Conservation (phyloP, 2,797 vertebrate genomes). For the Neosilurus mollespiculum region DNA sequence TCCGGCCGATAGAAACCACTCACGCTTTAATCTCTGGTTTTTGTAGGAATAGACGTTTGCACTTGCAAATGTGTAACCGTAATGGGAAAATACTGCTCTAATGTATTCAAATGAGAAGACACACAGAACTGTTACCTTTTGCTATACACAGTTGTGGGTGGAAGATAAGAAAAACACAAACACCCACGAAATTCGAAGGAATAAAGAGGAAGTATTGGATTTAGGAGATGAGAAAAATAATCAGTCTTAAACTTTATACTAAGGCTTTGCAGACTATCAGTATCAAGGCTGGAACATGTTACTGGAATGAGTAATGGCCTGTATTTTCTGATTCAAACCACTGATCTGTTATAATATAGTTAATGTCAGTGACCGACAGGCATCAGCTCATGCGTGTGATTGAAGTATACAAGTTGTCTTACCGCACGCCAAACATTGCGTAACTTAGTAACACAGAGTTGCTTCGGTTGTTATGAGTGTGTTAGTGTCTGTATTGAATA, state of each 20-base stretch:
- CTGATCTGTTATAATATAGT: not conserved
- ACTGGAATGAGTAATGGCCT: not conserved
- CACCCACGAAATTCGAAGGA: not conserved
- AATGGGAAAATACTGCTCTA: slow-evolving; percentile 1
- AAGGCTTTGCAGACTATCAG: not conserved
- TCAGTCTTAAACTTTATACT: slow-evolving; percentile 6
- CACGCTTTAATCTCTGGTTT: slow-evolving; percentile 7
- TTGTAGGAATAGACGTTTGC: slow-evolving; percentile 16
- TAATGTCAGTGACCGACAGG: not conserved
- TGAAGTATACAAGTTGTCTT: not conserved
- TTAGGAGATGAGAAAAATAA: not conserved
- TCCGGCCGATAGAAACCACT: slow-evolving; percentile 36
- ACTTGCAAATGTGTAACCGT: not conserved
- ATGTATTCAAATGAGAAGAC: not conserved
- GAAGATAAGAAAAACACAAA: not conserved
- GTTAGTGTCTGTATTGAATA: not conserved
- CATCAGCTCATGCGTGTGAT: not conserved
- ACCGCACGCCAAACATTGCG: not conserved
- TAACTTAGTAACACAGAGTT: not conserved
- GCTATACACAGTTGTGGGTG: not conserved
- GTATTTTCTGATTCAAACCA: not conserved
- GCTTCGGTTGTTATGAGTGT: not conserved
- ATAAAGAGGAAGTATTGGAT: not conserved
- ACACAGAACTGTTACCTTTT: not conserved
- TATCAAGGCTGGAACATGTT: not conserved